A percentile compares a stretch with the other conserved stretches of the same genome.
phyloP scores from a whole-genome alignment of 2,113 vertebrate species.

The Loxodonta africana region DNA sequence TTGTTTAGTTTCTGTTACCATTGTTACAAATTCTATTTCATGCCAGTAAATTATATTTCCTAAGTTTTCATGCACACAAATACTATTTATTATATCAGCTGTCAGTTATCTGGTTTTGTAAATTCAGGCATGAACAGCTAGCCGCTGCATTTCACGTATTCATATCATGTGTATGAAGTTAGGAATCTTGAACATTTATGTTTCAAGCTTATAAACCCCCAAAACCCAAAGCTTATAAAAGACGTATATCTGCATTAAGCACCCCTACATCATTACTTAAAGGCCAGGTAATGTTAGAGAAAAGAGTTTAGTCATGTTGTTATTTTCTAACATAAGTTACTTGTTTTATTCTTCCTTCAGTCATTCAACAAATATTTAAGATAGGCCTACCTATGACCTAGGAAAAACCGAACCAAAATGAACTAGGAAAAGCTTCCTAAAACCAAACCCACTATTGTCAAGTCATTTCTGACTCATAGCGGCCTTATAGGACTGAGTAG shows the following conservation, averaged over 20 bases:
- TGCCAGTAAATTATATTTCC: slow-evolving; percentile 73
- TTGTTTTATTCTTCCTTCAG: slow-evolving; percentile 24
- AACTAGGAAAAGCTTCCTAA: no score
- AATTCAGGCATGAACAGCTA: background rate
- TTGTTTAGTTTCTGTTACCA: slow-evolving; percentile 59
- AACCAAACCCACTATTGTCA: no score
- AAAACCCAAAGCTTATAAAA: background rate
- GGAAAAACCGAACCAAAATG: no score
- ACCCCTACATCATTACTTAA: slow-evolving; percentile 11
- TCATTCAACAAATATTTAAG: slow-evolving; percentile 19
- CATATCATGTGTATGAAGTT: background rate
- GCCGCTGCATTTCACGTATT: slow-evolving; percentile 24
- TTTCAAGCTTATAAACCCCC: slow-evolving; percentile 6
- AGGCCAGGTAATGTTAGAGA: background rate
- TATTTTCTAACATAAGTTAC: background rate
- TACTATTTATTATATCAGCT: slow-evolving; percentile 49
- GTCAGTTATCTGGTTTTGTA: slow-evolving; percentile 26
- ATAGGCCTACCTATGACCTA: background rate
- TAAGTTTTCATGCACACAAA: slow-evolving; percentile 58
- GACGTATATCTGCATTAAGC: background rate
- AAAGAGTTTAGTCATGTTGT: slow-evolving; percentile 17
- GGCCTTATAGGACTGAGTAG: no score
- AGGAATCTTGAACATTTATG: slow-evolving; percentile 21
- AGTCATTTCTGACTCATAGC: no score
- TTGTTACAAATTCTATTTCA: slow-evolving; percentile 79